Conservation (phyloP, 1,140 invertebrate species). For the Bombus difficillimus region DNA sequence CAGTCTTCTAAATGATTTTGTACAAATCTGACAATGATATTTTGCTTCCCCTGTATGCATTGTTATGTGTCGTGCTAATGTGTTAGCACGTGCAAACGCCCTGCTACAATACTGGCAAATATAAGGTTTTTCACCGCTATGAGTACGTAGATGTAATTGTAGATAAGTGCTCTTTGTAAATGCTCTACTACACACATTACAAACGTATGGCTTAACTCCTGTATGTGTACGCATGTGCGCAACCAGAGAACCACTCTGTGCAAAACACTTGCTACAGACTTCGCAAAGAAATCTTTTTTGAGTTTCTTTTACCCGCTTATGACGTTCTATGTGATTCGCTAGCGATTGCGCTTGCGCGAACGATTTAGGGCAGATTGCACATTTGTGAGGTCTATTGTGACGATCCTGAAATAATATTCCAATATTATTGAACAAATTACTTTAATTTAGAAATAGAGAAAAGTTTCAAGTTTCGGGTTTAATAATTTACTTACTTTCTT, state of each 20-base stretch:
- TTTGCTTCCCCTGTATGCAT: constrained; percentile 85
- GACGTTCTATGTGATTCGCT: constrained; percentile 76
- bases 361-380: constrained; percentile 76
- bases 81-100: constrained; percentile 87
- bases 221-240: constrained; percentile 80
- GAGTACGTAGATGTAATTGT: constrained; percentile 76
- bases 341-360: constrained; percentile 76
- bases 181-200: constrained; percentile 78
- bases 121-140: constrained; percentile 80
- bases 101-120: constrained; percentile 90
- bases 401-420: constrained; percentile 68
- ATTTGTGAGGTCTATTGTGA: constrained; percentile 74
- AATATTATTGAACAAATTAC: not conserved
- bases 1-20: constrained; percentile 75
- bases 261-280: constrained; percentile 79
- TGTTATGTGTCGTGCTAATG: constrained; percentile 92
- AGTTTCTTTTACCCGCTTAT: constrained; percentile 75
- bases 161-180: constrained; percentile 82
- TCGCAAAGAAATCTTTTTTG: constrained; percentile 79
- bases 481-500: constrained; percentile 60
- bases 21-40: constrained; percentile 78
- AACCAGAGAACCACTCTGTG: constrained; percentile 77
- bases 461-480: not conserved
- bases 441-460: not conserved
- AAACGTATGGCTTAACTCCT: constrained; percentile 78